Conservation (phyloP, 92 coral and sea anemone species). For the Pocillopora meandrina region DNA sequence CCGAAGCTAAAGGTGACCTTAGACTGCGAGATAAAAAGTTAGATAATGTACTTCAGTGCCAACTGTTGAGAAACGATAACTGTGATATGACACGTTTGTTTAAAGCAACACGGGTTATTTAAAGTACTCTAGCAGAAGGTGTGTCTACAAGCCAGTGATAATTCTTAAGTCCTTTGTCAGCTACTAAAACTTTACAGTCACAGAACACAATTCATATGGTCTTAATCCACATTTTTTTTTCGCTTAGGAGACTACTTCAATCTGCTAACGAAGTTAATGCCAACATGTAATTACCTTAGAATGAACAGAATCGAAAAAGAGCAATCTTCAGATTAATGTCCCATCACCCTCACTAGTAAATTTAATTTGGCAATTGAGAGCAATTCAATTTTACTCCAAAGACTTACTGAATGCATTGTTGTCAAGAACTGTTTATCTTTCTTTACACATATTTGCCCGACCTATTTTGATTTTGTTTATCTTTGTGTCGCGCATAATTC, state of each 20-base stretch:
- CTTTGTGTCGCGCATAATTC: not conserved
- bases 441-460: not conserved
- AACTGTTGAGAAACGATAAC: too few relatives aligned
- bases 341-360: not conserved
- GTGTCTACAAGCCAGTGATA: too few relatives aligned
- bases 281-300: not conserved
- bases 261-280: too few relatives aligned
- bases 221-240: too few relatives aligned
- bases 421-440: not conserved
- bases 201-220: too few relatives aligned
- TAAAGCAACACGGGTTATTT: too few relatives aligned
- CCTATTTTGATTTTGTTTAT: not conserved
- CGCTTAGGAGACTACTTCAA: too few relatives aligned
- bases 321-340: not conserved
- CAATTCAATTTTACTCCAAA: not conserved
- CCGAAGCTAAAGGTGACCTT: not conserved
- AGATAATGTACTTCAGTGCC: not conserved
- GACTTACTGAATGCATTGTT: constrained; percentile 14
- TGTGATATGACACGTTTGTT: too few relatives aligned
- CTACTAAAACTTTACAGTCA: too few relatives aligned
- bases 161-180: too few relatives aligned
- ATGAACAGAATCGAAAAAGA: not conserved
- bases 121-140: too few relatives aligned
- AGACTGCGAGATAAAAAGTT: not conserved
- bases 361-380: constrained; percentile 7